phyloP scores from a whole-genome alignment of 2,888 invertebrate species.

The Ephialtes manifestator region DNA sequence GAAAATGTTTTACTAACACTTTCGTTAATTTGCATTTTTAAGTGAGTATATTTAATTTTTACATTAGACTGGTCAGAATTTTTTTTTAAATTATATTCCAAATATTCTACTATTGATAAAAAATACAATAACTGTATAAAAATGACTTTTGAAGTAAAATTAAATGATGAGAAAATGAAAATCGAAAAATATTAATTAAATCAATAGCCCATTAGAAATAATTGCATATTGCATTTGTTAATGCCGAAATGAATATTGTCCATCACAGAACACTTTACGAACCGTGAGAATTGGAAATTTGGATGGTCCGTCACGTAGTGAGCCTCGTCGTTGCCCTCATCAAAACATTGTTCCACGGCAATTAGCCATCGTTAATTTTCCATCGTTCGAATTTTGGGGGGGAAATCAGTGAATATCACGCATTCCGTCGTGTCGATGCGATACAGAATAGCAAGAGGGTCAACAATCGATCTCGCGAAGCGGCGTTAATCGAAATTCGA shows the following conservation, averaged over 20 bases:
- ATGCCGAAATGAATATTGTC: neutral
- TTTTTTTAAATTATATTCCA: neutral
- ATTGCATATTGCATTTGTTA: neutral
- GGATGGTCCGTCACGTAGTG: neutral
- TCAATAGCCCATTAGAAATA: neutral
- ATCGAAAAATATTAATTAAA: neutral
- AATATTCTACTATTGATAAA: neutral
- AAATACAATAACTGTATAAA: neutral
- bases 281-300: neutral
- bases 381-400: constrained; percentile 1
- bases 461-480: constrained; percentile 10
- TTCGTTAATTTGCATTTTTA: too few species aligned
- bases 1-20: neutral
- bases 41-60: too few species aligned
- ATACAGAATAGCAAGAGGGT: neutral
- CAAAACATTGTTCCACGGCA: constrained; percentile 26
- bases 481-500: constrained; percentile 48
- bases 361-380: constrained; percentile 35
- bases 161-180: neutral
- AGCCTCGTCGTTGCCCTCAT: neutral
- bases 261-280: neutral
- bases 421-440: neutral
- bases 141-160: neutral
- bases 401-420: constrained; percentile 10
- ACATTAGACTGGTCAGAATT: neutral